Evolutionary conservation across 2,797 vertebrate genomes (phyloP).

Genomic region (Corythornis leucogaster): DNA sequence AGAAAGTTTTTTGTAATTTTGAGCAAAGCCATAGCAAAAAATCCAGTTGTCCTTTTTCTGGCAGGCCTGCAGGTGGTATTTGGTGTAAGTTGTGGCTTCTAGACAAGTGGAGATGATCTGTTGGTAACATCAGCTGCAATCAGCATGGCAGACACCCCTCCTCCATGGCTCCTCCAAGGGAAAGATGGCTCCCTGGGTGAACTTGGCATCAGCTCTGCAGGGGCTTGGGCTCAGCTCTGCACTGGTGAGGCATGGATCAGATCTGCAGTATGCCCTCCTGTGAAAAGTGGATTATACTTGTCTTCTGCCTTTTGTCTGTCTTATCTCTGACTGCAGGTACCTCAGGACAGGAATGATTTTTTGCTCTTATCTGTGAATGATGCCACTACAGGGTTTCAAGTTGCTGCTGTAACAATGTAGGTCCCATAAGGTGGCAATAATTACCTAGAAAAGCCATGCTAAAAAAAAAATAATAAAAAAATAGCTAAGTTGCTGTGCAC

Average conservation of each 20-base stretch:
- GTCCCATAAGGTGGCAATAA: neutral
- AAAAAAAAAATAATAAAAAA: neutral
- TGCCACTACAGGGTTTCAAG: neutral
- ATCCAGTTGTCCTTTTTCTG: neutral
- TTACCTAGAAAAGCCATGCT: neutral
- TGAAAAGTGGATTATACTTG: neutral
- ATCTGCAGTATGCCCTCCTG: neutral
- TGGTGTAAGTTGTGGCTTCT: neutral
- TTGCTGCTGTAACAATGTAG: neutral
- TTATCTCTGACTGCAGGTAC: neutral
- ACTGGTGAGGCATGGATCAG: neutral
- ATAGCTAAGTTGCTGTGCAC: neutral
- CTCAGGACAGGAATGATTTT: neutral
- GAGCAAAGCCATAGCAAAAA: neutral
- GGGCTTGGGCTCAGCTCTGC: neutral
- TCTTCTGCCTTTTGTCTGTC: neutral
- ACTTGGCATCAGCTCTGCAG: neutral
- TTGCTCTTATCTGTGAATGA: neutral
- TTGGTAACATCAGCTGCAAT: neutral
- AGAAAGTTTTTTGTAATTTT: neutral
- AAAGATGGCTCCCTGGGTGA: neutral
- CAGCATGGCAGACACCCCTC: neutral
- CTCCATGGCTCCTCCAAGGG: neutral
- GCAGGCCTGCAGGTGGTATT: neutral
- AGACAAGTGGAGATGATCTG: neutral